Percentiles rank a stretch among this genome's conserved stretches.
phyloP scores from a whole-genome alignment of 2,113 vertebrate genomes.

The Pteruthius melanotis region DNA sequence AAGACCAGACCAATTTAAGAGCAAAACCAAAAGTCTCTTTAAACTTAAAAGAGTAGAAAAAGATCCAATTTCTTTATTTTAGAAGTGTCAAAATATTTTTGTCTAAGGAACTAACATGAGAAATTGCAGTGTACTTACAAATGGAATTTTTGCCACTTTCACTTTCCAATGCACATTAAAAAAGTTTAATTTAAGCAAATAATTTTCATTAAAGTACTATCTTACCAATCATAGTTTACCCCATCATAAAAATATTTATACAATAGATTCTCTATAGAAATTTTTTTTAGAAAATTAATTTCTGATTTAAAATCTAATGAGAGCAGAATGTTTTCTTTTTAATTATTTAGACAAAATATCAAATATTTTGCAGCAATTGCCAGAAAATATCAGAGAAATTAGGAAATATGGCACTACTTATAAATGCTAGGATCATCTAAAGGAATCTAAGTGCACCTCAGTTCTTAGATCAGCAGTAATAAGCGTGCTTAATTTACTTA shows the following conservation, averaged over 20 bases:
- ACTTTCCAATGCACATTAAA: not conserved
- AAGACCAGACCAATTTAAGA: not conserved
- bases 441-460: not conserved
- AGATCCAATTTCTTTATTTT: not conserved
- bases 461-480: not conserved
- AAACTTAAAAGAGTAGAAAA: not conserved
- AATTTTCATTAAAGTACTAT: not conserved
- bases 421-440: not conserved
- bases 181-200: fast-evolving
- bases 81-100: not conserved
- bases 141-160: not conserved
- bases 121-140: not conserved
- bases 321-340: not conserved
- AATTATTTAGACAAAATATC: fast-evolving
- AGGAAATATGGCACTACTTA: not conserved
- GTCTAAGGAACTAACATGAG: not conserved
- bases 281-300: not conserved
- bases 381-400: not conserved
- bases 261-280: not conserved
- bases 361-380: not conserved
- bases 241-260: not conserved
- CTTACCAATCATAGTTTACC: not conserved
- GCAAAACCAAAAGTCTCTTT: fast-evolving
- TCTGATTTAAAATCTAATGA: not conserved
- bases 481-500: not conserved